These are phyloP conservation scores for Enteromius thamalakanensis DNA, from an alignment of 2,797 vertebrate species.

Conservation along the genomic window DNA sequence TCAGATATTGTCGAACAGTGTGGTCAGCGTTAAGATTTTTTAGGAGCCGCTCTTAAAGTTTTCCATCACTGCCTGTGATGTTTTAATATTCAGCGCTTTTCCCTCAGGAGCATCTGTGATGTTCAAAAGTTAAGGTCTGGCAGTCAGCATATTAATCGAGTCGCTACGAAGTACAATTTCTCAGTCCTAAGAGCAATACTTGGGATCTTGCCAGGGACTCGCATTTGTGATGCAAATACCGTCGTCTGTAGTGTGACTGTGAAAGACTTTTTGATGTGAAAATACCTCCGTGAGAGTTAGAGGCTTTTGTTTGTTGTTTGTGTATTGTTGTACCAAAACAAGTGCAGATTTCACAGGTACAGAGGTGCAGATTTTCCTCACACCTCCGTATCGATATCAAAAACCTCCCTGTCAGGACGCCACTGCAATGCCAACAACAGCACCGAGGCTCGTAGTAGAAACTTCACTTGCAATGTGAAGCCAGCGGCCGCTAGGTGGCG, in stretches of 20 bases:
- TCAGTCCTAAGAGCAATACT: constrained; percentile 39
- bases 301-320: not conserved
- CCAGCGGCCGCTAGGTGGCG: constrained; percentile 48
- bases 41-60: constrained; percentile 31
- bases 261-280: constrained; percentile 14
- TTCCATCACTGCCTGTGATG: constrained; percentile 12
- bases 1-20: not conserved
- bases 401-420: constrained; percentile 22
- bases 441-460: constrained; percentile 18
- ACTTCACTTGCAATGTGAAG: not conserved
- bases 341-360: not conserved
- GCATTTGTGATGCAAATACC: constrained; percentile 50
- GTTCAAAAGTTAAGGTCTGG: constrained; percentile 44
- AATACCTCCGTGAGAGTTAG: not conserved
- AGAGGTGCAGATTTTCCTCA: constrained; percentile 18
- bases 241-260: constrained; percentile 23
- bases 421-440: constrained; percentile 41
- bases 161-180: constrained; percentile 35
- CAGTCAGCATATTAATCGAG: constrained; percentile 39
- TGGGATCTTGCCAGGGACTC: constrained; percentile 39
- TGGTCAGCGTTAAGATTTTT: constrained; percentile 8
- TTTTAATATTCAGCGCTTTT: constrained; percentile 27
- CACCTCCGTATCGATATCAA: constrained; percentile 26
- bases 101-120: constrained; percentile 35
- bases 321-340: not conserved